These are phyloP conservation scores for Myiotriccus ornatus DNA, from an alignment of 2,797 vertebrate species.

Conservation along the genomic window DNA sequence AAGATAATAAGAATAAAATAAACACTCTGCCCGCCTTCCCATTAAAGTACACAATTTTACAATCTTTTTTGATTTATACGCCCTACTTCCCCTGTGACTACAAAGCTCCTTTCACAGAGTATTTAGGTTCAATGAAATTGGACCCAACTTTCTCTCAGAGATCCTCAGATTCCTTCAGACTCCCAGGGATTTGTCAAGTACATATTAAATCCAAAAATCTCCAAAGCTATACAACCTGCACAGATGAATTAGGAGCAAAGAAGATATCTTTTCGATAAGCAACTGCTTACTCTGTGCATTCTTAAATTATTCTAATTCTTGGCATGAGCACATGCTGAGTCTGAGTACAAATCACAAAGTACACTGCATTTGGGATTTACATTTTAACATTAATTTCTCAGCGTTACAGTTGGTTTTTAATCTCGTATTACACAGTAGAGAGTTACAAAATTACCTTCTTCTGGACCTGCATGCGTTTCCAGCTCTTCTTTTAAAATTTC, in stretches of 20 bases:
- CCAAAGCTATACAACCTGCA: conserved; percentile 3
- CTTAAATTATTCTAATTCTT: not conserved
- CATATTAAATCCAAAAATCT: not conserved
- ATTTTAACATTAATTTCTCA: conserved; percentile 35
- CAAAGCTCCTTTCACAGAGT: not conserved
- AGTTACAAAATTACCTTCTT: conserved; percentile 84
- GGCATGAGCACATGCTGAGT: not conserved
- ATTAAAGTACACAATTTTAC: not conserved
- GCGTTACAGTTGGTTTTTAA: conserved; percentile 24
- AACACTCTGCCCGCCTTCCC: not conserved
- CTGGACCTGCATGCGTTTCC: conserved; percentile 85
- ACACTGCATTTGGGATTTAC: conserved; percentile 40
- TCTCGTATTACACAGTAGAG: conserved; percentile 52
- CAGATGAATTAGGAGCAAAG: not conserved
- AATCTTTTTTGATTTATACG: not conserved
- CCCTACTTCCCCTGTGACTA: not conserved
- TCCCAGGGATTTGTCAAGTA: not conserved
- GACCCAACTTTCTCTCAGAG: not conserved
- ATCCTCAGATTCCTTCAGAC: not conserved
- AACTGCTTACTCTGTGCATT: conserved; percentile 6
- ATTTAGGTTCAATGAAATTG: not conserved
- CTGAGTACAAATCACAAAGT: conserved; percentile 29
- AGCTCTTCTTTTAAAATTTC: conserved; percentile 89
- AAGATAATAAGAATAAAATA: not conserved
- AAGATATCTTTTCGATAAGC: not conserved